phyloP scores from a whole-genome alignment of 2,113 vertebrate species.

The Micronycteris hirsuta region DNA sequence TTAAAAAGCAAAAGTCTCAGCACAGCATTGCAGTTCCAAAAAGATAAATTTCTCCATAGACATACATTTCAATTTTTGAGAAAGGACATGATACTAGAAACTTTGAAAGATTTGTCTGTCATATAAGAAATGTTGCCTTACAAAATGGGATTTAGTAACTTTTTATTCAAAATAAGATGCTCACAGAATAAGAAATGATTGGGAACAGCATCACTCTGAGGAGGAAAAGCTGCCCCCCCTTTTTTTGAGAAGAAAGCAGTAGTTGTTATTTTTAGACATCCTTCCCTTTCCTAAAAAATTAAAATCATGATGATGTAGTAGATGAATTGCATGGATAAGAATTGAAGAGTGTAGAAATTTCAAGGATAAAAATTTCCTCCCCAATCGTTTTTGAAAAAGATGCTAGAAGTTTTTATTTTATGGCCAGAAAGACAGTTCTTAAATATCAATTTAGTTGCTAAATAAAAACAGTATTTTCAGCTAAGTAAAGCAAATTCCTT shows the following conservation, averaged over 20 bases:
- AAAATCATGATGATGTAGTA: not conserved
- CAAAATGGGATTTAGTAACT: not conserved
- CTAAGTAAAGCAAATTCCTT: not conserved
- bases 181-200: slow-evolving; percentile 7
- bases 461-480: not conserved
- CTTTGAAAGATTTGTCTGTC: not conserved
- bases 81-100: not conserved
- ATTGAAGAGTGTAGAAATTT: not conserved
- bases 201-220: not conserved
- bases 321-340: not conserved
- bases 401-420: not conserved
- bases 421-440: not conserved
- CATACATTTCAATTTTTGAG: not conserved
- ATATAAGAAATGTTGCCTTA: not conserved
- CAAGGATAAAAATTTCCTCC: not conserved
- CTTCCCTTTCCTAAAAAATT: not conserved
- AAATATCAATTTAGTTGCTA: not conserved
- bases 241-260: not conserved
- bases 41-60: not conserved
- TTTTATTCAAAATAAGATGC: slow-evolving; percentile 15
- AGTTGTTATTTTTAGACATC: not conserved
- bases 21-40: not conserved
- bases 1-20: slow-evolving; percentile 10
- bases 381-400: not conserved
- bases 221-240: not conserved